Percentiles rank a stretch among this genome's conserved stretches.
These are phyloP conservation scores for Sicus ferrugineus DNA, from an alignment of 2,888 invertebrate genomes.

Conservation along the genomic window DNA sequence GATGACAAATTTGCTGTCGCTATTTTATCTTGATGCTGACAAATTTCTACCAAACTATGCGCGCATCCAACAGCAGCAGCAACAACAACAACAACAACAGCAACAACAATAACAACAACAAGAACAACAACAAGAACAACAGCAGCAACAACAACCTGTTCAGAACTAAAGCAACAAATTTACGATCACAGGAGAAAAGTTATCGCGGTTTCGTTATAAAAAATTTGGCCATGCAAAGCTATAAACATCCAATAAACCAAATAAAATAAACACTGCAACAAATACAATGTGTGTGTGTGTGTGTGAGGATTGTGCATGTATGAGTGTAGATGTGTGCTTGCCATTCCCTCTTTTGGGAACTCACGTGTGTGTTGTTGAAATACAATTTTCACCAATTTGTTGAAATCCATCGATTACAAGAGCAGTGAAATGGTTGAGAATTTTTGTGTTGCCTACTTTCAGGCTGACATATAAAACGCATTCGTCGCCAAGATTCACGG, in stretches of 20 bases:
- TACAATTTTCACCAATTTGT: too few relatives aligned
- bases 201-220: too few relatives aligned
- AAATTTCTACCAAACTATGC: slow-evolving; percentile 48
- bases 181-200: too few relatives aligned
- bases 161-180: too few relatives aligned
- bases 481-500: too few relatives aligned
- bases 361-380: too few relatives aligned
- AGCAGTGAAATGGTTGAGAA: neutral
- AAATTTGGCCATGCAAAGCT: slow-evolving; percentile 1
- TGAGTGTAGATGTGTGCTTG: neutral
- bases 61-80: slow-evolving; percentile 28
- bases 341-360: too few relatives aligned
- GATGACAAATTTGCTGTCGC: slow-evolving; percentile 61
- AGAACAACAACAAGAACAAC: too few relatives aligned
- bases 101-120: slow-evolving; percentile 39
- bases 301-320: neutral
- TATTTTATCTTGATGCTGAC: slow-evolving; percentile 60
- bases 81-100: slow-evolving; percentile 37
- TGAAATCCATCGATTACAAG: neutral
- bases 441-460: slow-evolving; percentile 8
- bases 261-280: neutral
- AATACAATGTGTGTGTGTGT: neutral
- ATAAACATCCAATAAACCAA: slow-evolving; percentile 27
- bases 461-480: slow-evolving; percentile 14
- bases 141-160: too few relatives aligned